Percentiles rank a stretch among this genome's conserved stretches.
These are phyloP conservation scores for Malurus alboscapulatus DNA, from an alignment of 2,113 vertebrate genomes.

Conservation along the genomic window DNA sequence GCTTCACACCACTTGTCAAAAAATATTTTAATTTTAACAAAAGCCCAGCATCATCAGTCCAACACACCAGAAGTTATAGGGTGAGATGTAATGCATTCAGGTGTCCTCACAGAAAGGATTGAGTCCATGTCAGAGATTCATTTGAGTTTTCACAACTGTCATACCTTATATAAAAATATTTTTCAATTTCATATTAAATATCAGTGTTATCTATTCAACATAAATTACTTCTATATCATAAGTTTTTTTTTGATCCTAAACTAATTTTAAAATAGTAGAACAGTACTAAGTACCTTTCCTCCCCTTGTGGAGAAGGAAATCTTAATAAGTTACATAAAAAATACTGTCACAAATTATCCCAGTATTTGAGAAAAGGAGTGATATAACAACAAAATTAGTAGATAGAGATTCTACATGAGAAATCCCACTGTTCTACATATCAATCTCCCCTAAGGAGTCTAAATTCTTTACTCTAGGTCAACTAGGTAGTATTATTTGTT, in stretches of 20 bases:
- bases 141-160: neutral
- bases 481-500: neutral
- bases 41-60: neutral
- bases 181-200: neutral
- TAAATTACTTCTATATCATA: neutral
- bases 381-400: neutral
- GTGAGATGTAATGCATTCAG: neutral
- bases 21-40: constrained; percentile 55
- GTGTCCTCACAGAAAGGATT: neutral
- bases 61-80: neutral
- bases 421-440: neutral
- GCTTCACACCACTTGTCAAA: neutral
- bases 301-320: neutral
- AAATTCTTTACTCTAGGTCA: neutral
- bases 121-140: neutral
- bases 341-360: neutral
- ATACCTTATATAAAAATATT: neutral
- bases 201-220: neutral
- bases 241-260: neutral
- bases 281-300: neutral
- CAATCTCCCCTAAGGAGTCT: neutral
- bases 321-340: neutral
- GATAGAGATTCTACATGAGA: neutral
- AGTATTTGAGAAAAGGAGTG: neutral
- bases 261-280: neutral